Conservation (phyloP, 2,113 vertebrate genomes). For the Cygnus buccinator region DNA sequence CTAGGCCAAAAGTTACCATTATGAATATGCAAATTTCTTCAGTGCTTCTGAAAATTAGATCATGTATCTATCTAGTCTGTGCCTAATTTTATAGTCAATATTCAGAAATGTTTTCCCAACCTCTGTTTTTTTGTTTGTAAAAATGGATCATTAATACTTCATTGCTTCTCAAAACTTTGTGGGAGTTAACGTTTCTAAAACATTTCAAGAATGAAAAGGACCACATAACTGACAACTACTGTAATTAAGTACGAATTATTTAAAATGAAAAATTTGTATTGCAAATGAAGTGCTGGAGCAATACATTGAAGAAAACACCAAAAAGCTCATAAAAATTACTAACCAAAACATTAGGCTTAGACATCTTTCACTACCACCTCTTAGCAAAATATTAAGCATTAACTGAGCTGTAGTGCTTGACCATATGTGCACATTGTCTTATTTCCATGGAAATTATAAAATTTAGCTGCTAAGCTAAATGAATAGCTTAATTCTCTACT, state of each 20-base stretch:
- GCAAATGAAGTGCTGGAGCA: constrained; percentile 63
- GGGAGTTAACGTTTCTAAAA: constrained; percentile 69
- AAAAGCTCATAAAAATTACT: constrained; percentile 58
- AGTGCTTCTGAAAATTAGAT: constrained; percentile 65
- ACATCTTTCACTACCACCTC: constrained; percentile 32
- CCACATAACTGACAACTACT: constrained; percentile 65
- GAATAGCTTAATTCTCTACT: too few species aligned
- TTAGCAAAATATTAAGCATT: constrained; percentile 10
- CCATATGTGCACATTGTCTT: neutral
- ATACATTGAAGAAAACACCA: constrained; percentile 58
- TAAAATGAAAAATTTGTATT: constrained; percentile 70
- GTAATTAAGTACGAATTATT: constrained; percentile 71
- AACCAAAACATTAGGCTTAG: constrained; percentile 51
- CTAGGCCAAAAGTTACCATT: constrained; percentile 58
- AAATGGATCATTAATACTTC: constrained; percentile 67
- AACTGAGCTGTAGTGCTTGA: neutral
- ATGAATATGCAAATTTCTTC: constrained; percentile 58
- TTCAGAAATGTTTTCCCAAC: constrained; percentile 67
- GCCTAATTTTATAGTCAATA: constrained; percentile 69
- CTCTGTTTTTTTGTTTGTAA: constrained; percentile 67
- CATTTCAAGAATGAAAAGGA: constrained; percentile 72
- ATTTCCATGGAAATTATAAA: neutral
- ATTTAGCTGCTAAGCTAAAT: too few species aligned
- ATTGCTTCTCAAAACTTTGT: constrained; percentile 69
- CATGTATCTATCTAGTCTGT: constrained; percentile 53